These are phyloP conservation scores for Periophthalmus modestus DNA, from an alignment of 2,113 vertebrate species.

Conservation along the genomic window DNA sequence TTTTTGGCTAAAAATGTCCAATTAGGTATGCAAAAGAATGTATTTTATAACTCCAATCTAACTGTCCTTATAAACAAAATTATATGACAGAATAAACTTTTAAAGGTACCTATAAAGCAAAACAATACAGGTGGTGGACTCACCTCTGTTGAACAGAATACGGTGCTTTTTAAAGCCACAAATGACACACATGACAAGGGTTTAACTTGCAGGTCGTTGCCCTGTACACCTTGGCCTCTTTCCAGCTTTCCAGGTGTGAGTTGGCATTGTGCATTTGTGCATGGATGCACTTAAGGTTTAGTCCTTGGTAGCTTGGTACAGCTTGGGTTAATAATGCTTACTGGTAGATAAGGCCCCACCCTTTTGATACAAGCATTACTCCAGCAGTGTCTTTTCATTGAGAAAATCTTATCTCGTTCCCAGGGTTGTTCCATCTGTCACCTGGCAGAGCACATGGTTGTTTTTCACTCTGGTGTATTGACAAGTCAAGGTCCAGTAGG, in stretches of 20 bases:
- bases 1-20: background rate
- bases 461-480: slow-evolving; percentile 80
- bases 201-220: slow-evolving; percentile 50
- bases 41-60: background rate
- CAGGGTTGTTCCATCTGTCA: slow-evolving; percentile 55
- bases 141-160: background rate
- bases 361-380: slow-evolving; percentile 58
- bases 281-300: slow-evolving; percentile 44
- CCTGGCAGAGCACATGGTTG: slow-evolving; percentile 70
- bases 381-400: slow-evolving; percentile 78
- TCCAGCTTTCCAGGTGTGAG: slow-evolving; percentile 68
- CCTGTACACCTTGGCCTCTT: slow-evolving; percentile 49
- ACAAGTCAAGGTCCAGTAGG: slow-evolving; percentile 87
- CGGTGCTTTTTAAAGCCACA: background rate
- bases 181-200: slow-evolving; percentile 28
- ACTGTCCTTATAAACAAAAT: background rate
- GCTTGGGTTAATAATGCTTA: slow-evolving; percentile 85
- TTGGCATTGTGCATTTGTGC: slow-evolving; percentile 66
- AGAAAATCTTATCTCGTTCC: slow-evolving; percentile 79
- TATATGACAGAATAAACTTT: background rate
- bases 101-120: background rate
- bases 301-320: slow-evolving; percentile 93
- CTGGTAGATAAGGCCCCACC: slow-evolving; percentile 79
- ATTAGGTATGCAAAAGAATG: background rate
- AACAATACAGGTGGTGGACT: background rate